phyloP scores from a whole-genome alignment of 2,113 vertebrate genomes.

The Hippocampus zosterae region DNA sequence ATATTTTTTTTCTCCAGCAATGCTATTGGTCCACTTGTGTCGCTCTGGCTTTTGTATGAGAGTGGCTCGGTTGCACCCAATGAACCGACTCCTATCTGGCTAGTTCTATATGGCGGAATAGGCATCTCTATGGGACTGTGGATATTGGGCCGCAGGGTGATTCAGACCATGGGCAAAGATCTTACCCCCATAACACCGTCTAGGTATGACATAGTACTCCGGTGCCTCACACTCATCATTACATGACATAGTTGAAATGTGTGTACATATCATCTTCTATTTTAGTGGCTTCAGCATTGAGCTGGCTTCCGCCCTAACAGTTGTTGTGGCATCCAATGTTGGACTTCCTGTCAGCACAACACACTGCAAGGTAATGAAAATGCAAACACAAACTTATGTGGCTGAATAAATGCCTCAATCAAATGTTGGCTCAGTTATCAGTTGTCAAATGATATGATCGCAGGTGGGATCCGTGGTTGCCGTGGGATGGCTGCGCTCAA shows the following conservation, averaged over 20 bases:
- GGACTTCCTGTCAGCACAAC: conserved; percentile 97
- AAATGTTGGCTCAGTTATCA: neutral
- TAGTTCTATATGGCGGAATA: conserved; percentile 86
- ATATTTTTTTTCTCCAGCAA: conserved; percentile 73
- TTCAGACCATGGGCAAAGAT: conserved; percentile 96
- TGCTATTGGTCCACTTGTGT: conserved; percentile 91
- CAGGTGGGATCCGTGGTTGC: conserved; percentile 95
- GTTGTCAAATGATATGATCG: neutral
- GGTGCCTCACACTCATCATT: neutral
- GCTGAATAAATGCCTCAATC: neutral
- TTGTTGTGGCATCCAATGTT: conserved; percentile 89
- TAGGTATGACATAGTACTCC: conserved; percentile 70
- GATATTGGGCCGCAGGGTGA: conserved; percentile 97
- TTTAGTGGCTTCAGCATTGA: conserved; percentile 95
- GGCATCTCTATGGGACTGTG: conserved; percentile 91
- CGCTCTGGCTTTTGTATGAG: conserved; percentile 85
- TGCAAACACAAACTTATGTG: neutral
- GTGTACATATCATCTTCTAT: conserved; percentile 7
- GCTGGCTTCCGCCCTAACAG: conserved; percentile 87
- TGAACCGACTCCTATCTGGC: conserved; percentile 85
- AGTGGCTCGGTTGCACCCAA: conserved; percentile 73
- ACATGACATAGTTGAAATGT: neutral
- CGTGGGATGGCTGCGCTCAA: conserved; percentile 92
- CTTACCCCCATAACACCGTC: conserved; percentile 96
- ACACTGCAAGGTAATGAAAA: conserved; percentile 87